Base-by-base conservation (phyloP, 1,140 invertebrate species). In the Doryteuthis pealeii region DNA sequence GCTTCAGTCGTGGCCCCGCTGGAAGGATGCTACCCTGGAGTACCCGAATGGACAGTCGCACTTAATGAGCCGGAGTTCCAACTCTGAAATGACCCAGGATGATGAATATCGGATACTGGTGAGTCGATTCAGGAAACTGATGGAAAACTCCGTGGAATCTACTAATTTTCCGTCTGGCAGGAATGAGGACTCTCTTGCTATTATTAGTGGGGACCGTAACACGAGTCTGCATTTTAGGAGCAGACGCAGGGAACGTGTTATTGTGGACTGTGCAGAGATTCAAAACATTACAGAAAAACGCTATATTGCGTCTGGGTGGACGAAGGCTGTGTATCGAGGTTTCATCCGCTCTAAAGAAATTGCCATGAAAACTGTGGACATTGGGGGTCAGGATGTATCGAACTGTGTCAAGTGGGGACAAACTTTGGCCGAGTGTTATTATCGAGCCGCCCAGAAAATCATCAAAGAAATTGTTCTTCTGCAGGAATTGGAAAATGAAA, bases 331-430 rank as follows among this genome's bases (percentile, higher is more conserved):
- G 10, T 90, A 87, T 79, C 86, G 81, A 22, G 88, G 82, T 1
- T 74, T 69, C 49, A 83, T 85, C 58, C 67, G 79, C 12, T 86
- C 83, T 8, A 73, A 75, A 49, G 67, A 77, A 1, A 80, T 89
- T 2, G 89, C 89, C 2, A 75, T 90, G 14, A 90, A 90, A 77
- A 88, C 86, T 0, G 88, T 90, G 18, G 89, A 89, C 77, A 73
- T 84, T 1, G 81, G 85, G 26, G 89, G 89, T 3, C 85, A 87
- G 71, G 87, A 90, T 73, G 82, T 90, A 1, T 78, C 72, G 5
- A 74, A 83, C 2, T 90, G 89, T 78, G 74, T 86, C 66, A 76
- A 82, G 26, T 40, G 78, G 14, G 81, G 82, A 10, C 28, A 45
- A 30, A 74, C 80, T 10, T 40, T 85, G 28, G 71, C 78, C 8